Evolutionary conservation across 2,113 vertebrate species (phyloP), one percentile per base, ranked within the genome.

Genomic region (Hyperoodon ampullatus): DNA sequence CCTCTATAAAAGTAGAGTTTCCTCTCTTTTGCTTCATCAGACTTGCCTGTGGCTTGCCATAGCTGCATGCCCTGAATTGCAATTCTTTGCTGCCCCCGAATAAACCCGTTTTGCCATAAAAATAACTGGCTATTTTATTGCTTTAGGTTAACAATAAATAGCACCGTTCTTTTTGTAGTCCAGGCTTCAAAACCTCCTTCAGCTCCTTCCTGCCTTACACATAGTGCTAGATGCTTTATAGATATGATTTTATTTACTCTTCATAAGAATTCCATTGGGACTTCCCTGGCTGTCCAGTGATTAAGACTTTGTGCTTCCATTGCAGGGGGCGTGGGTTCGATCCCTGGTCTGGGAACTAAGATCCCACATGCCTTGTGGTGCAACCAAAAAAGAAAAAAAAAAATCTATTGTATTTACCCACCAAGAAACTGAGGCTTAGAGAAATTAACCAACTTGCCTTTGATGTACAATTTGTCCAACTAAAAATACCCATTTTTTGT

Each of bases 311-410:
- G 6, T 3, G 19, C 55, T 58, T 58, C 16, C 55, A 58, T 16
- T 21, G 55, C 55, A 19, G 55, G 55, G 6, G 55, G 6, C 2
- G 2, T 0, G 0, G 55, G 55, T 19, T 58, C 6, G 6, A 58
- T 58, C 18, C 55, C 55, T 58, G 55, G 55, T 58, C 55, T 58
- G 55, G 18, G 55, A 58, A 58, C 6, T 58, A 58, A 58, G 55
- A 58, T 58, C 18, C 18, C 6, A 58, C 55, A 21, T 58, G 55
- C 18, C 55, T 19, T 19, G 19, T 19, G 19, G 55, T 19, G 55
- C 55, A 58, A 18, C 18, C 16, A 58, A 21, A 58, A 58, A 58
- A 58, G 19, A 58, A 58, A 58, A 58, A 55, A 24, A 80, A 39
- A 44, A 21, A 74, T 91, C 14, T 58, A 30, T 65, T 77, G 11